phyloP scores from a whole-genome alignment of 2,113 vertebrate species.

The Delphinus delphis region DNA sequence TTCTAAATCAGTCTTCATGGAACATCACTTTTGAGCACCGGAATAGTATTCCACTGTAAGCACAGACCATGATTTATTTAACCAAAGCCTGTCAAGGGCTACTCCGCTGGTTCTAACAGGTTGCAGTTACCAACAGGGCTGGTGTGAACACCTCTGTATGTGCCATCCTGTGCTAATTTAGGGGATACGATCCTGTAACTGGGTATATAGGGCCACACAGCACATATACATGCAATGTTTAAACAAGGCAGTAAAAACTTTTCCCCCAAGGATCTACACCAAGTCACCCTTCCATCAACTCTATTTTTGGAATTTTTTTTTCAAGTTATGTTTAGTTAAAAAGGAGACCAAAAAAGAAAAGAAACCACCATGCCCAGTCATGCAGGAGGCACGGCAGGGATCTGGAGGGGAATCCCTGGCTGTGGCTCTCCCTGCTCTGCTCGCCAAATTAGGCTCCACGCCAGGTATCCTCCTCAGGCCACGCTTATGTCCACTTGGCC shows the following conservation, averaged over 20 bases:
- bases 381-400: neutral
- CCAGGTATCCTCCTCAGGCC: slow-evolving; percentile 34
- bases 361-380: neutral
- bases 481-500: slow-evolving; percentile 39
- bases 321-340: neutral
- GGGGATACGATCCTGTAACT: neutral
- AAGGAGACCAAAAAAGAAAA: neutral
- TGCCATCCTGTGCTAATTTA: neutral
- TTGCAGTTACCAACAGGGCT: neutral
- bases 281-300: neutral
- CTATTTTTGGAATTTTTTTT: neutral
- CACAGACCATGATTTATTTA: neutral
- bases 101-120: neutral
- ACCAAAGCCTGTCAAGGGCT: neutral
- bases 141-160: neutral
- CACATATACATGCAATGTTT: neutral
- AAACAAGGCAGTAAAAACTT: slow-evolving; percentile 13
- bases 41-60: neutral
- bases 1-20: neutral
- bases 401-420: slow-evolving; percentile 29
- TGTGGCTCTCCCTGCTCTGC: neutral
- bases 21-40: neutral
- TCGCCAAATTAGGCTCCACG: slow-evolving; percentile 36
- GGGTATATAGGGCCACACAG: neutral
- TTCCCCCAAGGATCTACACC: neutral